Conservation (phyloP, 2,113 vertebrate genomes). For the Taxidea taxus region DNA sequence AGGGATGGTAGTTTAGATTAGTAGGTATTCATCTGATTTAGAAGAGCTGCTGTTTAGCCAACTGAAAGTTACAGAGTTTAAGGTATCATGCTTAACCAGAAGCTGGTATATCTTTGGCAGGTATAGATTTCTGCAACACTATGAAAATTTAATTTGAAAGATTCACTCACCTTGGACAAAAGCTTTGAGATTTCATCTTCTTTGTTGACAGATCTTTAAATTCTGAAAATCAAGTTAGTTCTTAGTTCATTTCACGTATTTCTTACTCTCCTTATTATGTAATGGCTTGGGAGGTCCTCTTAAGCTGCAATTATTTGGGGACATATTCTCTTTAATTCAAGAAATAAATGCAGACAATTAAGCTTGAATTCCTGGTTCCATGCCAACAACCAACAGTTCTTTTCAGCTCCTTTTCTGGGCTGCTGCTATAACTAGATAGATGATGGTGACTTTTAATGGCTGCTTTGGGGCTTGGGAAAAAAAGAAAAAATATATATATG, state of each 20-base stretch:
- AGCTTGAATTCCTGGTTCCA: neutral
- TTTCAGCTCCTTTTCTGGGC: neutral
- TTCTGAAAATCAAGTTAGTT: neutral
- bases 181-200: neutral
- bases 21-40: neutral
- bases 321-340: slow-evolving; percentile 5
- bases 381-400: neutral
- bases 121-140: neutral
- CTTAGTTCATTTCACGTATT: neutral
- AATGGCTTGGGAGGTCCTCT: neutral
- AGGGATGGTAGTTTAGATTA: neutral
- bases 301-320: slow-evolving; percentile 23
- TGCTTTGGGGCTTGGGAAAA: neutral
- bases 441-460: slow-evolving; percentile 41
- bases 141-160: neutral
- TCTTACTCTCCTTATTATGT: neutral
- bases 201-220: neutral
- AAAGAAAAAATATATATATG: neutral
- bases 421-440: slow-evolving; percentile 23
- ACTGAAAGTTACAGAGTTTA: neutral
- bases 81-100: neutral
- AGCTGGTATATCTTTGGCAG: neutral
- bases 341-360: neutral
- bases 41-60: neutral
- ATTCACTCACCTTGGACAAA: neutral